Percentiles rank a stretch among this genome's conserved stretches.
These are phyloP conservation scores for Sterna hirundo DNA, from an alignment of 2,113 vertebrate species.

Conservation along the genomic window DNA sequence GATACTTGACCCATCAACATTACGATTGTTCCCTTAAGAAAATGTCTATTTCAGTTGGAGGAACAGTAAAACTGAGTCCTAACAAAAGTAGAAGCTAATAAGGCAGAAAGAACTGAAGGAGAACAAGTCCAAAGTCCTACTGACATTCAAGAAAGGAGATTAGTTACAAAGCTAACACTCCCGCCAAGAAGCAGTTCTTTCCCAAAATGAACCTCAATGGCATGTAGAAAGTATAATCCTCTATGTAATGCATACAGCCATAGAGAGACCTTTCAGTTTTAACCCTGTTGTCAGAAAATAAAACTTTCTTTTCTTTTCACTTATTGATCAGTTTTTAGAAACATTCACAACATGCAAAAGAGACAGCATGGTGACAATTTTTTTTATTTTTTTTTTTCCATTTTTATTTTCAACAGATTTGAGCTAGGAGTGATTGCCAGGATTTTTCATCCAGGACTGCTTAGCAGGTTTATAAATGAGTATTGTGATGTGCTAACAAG, in stretches of 20 bases:
- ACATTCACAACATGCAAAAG: neutral
- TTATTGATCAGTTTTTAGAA: neutral
- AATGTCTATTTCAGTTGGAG: neutral
- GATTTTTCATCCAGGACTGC: neutral
- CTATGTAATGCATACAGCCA: neutral
- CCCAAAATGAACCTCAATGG: neutral
- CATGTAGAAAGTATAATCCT: neutral
- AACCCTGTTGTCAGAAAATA: neutral
- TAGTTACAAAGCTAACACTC: neutral
- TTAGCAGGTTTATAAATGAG: neutral
- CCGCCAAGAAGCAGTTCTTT: neutral
- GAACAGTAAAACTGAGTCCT: neutral
- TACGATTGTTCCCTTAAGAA: neutral
- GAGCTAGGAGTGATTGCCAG: neutral
- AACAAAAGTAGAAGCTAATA: neutral
- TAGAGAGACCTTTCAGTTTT: neutral
- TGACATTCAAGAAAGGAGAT: neutral
- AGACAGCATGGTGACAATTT: neutral
- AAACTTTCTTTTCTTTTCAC: neutral
- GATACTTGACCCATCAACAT: neutral
- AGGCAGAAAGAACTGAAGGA: neutral
- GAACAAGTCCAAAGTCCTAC: neutral
- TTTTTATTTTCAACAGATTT: conserved; percentile 6
- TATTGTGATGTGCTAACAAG: neutral
- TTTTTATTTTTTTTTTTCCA: neutral